phyloP scores from a whole-genome alignment of 2,113 vertebrate genomes.

The Pelodiscus sinensis region DNA sequence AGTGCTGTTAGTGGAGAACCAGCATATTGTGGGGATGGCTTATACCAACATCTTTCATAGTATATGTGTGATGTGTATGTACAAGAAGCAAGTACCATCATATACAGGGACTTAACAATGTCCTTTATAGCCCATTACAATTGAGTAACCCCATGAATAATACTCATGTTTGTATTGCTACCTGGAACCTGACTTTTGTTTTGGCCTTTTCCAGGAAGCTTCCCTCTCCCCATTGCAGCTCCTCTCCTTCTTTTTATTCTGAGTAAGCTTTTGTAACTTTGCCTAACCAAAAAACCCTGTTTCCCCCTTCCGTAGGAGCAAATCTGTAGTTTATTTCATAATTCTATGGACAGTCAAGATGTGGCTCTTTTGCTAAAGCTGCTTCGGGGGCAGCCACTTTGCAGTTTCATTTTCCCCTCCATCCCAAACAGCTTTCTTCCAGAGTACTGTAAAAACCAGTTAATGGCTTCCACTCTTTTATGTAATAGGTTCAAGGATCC shows the following conservation, averaged over 20 bases:
- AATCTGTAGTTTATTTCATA: not conserved
- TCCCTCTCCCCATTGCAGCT: not conserved
- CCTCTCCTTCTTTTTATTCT: not conserved
- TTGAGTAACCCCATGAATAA: no score
- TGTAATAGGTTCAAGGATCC: not conserved
- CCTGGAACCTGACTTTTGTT: not conserved
- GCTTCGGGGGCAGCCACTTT: no score
- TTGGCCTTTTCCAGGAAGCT: not conserved
- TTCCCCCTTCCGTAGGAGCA: not conserved
- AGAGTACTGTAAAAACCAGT: not conserved
- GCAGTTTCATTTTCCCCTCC: not conserved
- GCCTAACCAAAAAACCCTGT: not conserved
- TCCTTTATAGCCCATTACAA: not conserved
- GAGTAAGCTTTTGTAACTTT: not conserved
- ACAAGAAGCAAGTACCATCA: not conserved
- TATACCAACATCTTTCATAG: not conserved
- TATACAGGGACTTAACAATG: not conserved
- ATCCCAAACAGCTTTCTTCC: not conserved
- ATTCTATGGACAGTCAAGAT: not conserved
- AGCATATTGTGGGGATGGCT: no score
- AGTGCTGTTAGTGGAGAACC: no score
- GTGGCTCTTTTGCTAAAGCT: not conserved
- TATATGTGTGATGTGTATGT: not conserved
- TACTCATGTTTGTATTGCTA: not conserved
- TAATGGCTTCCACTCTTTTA: not conserved